Base-by-base conservation (phyloP, 2,113 vertebrate genomes). In the Siphamia tubifer region DNA sequence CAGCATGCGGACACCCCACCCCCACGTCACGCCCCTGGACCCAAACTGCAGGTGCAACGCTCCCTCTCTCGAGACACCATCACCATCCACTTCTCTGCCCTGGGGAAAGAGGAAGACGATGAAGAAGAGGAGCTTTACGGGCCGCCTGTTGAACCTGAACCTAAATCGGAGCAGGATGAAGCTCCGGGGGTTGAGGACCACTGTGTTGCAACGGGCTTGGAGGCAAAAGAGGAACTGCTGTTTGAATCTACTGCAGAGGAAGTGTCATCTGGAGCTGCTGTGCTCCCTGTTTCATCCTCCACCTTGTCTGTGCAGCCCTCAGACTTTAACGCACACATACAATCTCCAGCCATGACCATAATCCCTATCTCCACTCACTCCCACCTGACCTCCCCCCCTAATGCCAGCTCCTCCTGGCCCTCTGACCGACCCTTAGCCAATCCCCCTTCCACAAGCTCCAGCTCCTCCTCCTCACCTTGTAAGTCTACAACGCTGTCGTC, bases 21-120 rank as follows among this genome's bases (percentile, higher is more conserved):
- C 68, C 70, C 55, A 76, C 95, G 94, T 81, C 92, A 94, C 25
- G 77, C 94, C 39, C 81, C 93, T 4, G 88, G 90, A 49, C 96
- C 97, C 69, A 98, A 95, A 92, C 93, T 99, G 90, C 96, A 98
- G 82, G 98, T 99, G 74, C 98, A 98, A 55, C 94, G 96, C 76
- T 98, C 98, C 3, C 85, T 94, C 58, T 99, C 98, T 57, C 93
- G 93, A 82, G 97, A 99, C 90, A 97, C 95, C 88, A 96, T 99
- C 87, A 97, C 97, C 89, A 98, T 99, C 91, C 97, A 96, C 92
- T 99, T 99, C 92, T 98, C 96, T 39, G 96, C 96, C 68, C 93
- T 94, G 73, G 96, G 96, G 85, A 95, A 96, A 89, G 96, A 98
- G 83, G 96, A 98, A 82, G 97, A 99, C 56, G 97, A 99, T 38